These are phyloP conservation scores for Ceratoteleas bidentatus DNA, from an alignment of 1,140 invertebrate species.

Conservation along the genomic window DNA sequence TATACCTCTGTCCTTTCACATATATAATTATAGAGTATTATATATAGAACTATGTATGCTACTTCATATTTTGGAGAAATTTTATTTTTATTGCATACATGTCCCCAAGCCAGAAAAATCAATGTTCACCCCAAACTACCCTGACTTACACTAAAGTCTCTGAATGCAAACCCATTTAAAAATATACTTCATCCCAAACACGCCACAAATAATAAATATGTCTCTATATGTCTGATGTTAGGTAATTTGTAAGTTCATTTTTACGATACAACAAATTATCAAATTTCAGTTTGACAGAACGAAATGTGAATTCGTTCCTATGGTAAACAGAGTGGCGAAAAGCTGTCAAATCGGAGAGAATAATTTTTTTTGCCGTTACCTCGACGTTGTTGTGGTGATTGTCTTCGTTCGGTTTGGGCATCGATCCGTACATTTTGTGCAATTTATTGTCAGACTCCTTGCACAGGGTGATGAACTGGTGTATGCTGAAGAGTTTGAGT, in stretches of 20 bases:
- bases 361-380: conserved; percentile 17
- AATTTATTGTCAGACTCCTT: conserved; percentile 62
- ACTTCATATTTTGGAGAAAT: conserved; percentile 31
- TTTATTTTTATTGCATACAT: conserved; percentile 11
- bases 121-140: not conserved
- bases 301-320: no score
- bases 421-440: conserved; percentile 53
- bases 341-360: not conserved
- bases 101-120: conserved; percentile 11
- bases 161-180: not conserved
- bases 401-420: conserved; percentile 34
- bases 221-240: no score
- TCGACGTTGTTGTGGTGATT: conserved; percentile 39
- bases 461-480: conserved; percentile 59
- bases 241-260: no score
- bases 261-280: no score
- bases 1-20: conserved; percentile 57
- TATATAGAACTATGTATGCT: conserved; percentile 56
- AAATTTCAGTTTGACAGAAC: no score
- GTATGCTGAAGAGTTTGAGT: conserved; percentile 53
- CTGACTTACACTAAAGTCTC: not conserved
- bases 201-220: not conserved
- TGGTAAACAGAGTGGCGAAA: no score
- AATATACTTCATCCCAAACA: not conserved
- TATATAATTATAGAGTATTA: conserved; percentile 62